phyloP scores from a whole-genome alignment of 2,113 vertebrate species.

The Hydropotes inermis region DNA sequence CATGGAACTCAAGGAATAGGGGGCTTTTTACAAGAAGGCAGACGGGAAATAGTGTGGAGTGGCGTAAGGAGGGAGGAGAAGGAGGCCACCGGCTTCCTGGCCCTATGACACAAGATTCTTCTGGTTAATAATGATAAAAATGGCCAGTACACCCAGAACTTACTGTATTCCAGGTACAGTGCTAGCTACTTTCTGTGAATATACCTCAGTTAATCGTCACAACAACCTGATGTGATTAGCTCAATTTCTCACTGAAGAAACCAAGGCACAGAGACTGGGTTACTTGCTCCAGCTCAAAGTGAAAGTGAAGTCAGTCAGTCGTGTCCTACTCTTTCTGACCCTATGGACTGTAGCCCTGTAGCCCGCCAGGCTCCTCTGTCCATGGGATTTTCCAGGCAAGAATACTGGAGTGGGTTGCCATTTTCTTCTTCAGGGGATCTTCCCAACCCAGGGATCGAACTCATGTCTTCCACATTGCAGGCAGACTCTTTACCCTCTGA shows the following conservation, averaged over 20 bases:
- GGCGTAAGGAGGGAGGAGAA: not conserved
- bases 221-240: not conserved
- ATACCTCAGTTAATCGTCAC: not conserved
- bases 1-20: not conserved
- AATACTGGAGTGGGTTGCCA: not conserved
- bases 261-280: not conserved
- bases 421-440: not conserved
- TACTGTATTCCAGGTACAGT: not conserved
- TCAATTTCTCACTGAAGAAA: not conserved
- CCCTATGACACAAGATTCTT: not conserved
- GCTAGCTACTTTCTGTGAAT: not conserved
- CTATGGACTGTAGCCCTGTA: not conserved
- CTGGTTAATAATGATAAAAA: not conserved
- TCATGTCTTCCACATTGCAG: not conserved
- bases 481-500: not conserved
- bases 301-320: not conserved
- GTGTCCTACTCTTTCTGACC: not conserved
- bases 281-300: not conserved
- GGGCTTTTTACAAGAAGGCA: not conserved
- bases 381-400: not conserved
- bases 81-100: not conserved
- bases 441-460: not conserved
- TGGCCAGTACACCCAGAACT: not conserved
- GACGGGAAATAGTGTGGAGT: not conserved
- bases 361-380: rapidly evolving